These are phyloP conservation scores for Athalia circularis DNA, from an alignment of 2,888 invertebrate species.

Conservation along the genomic window DNA sequence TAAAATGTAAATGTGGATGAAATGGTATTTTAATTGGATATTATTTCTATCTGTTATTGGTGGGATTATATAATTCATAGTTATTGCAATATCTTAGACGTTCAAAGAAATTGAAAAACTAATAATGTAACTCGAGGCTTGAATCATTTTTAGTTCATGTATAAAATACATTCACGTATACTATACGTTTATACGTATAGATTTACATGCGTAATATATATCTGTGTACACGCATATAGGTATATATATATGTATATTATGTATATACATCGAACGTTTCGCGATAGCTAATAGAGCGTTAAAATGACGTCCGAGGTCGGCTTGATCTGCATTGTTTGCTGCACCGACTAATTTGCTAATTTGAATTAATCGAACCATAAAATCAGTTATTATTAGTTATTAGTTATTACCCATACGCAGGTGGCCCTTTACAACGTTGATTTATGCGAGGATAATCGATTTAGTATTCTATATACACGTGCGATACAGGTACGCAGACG, in stretches of 20 bases:
- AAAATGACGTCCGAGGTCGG: constrained; percentile 17
- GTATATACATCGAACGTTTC: neutral
- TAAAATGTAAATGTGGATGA: no score
- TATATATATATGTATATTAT: neutral
- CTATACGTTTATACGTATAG: no score
- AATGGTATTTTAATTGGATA: no score
- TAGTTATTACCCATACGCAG: neutral
- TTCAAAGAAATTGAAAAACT: no score
- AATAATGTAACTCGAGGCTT: no score
- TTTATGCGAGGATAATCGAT: neutral
- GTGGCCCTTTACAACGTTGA: neutral
- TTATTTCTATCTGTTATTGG: no score
- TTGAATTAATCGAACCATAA: constrained; percentile 32
- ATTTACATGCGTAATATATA: no score
- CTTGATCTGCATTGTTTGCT: constrained; percentile 15
- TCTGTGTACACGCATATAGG: no score
- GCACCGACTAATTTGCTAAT: constrained; percentile 32
- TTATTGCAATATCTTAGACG: no score
- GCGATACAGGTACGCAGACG: neutral
- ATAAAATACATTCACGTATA: neutral
- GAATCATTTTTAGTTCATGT: neutral
- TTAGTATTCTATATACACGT: neutral
- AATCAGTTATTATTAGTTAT: constrained; percentile 28
- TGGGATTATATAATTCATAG: no score
- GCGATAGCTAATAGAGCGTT: constrained; percentile 22